A percentile compares a stretch with the other conserved stretches of the same genome.
phyloP scores from a whole-genome alignment of 64 coral and sea anemone genomes.

The Montipora foliosa region DNA sequence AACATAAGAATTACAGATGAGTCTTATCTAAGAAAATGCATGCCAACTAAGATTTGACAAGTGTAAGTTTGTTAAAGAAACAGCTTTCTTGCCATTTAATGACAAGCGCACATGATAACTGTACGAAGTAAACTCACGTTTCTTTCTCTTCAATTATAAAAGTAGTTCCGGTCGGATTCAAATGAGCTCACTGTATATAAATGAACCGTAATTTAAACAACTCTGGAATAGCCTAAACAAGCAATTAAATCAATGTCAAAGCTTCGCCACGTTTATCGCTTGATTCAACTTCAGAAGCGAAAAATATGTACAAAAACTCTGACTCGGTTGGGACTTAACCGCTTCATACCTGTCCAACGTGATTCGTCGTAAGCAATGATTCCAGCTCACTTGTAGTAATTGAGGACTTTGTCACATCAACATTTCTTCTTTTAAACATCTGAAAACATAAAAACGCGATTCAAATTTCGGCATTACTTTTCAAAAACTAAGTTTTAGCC shows the following conservation, averaged over 20 bases:
- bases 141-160: not conserved
- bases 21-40: too few species aligned
- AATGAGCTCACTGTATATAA: too few species aligned
- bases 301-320: not conserved
- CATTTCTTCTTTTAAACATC: constrained; percentile 99
- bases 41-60: too few species aligned
- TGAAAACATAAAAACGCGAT: constrained; percentile 9
- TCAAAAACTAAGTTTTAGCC: not conserved
- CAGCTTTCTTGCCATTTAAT: not conserved
- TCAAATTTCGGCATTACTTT: not conserved
- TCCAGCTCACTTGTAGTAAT: constrained; percentile 78
- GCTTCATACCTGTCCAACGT: constrained; percentile 64
- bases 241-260: too few species aligned
- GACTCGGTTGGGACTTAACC: not conserved
- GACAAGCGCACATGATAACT: too few species aligned
- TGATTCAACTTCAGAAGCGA: not conserved
- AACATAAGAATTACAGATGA: too few species aligned
- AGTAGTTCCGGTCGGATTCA: too few species aligned
- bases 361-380: constrained; percentile 70
- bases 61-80: too few species aligned
- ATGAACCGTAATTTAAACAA: not conserved
- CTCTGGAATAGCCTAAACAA: not conserved
- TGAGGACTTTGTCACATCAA: constrained; percentile 66
- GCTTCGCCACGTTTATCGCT: not conserved
- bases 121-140: too few species aligned